These are phyloP conservation scores for Eupithecia subumbrata DNA, from an alignment of 2,888 invertebrate genomes.

Conservation along the genomic window DNA sequence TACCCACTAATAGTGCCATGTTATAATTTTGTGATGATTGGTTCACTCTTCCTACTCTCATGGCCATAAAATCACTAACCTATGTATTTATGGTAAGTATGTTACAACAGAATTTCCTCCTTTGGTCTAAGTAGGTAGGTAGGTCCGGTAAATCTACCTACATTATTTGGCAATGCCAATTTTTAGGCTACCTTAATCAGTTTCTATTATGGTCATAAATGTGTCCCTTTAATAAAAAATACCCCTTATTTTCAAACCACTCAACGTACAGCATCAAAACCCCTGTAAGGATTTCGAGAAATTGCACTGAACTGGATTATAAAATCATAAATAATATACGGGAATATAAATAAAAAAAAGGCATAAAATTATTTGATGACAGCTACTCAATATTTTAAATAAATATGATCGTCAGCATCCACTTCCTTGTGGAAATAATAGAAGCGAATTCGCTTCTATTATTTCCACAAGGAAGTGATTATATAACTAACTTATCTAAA, in stretches of 20 bases:
- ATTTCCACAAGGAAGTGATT: constrained; percentile 14
- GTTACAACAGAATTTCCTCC: no score
- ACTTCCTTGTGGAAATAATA: no score
- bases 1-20: neutral
- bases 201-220: neutral
- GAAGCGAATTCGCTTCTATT: neutral
- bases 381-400: no score
- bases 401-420: neutral
- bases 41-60: neutral
- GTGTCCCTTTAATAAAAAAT: neutral
- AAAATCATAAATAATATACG: no score
- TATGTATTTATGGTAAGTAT: neutral
- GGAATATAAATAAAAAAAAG: no score
- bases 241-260: neutral
- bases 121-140: no score
- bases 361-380: no score
- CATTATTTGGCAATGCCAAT: neutral
- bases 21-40: neutral
- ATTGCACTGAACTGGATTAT: no score
- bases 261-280: neutral
- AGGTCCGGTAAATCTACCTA: neutral
- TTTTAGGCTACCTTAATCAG: neutral
- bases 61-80: neutral
- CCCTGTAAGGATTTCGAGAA: no score
- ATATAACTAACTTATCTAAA: constrained; percentile 21